Evolutionary conservation across 2,113 vertebrate species (phyloP), one percentile per base, ranked within the genome.

Genomic region (Narcine bancroftii): DNA sequence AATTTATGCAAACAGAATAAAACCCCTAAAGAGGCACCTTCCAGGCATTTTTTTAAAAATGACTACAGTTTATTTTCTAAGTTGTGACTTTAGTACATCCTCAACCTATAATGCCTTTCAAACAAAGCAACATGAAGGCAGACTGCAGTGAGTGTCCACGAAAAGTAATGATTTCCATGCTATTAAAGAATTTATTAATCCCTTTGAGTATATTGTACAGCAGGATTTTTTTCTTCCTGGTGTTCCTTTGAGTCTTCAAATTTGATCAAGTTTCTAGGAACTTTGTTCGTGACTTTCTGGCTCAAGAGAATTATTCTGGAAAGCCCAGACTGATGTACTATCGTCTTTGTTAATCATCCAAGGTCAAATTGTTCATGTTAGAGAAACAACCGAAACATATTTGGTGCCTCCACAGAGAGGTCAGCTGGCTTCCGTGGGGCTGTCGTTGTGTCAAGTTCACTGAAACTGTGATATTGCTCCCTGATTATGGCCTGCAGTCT

Each of bases 1-100:
- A 91, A 29, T 66, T 10, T 42, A 69, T 91, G 87, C 63, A 69
- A 91, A 89, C n/a, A 66, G 87, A 89, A 6, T 69, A 29, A 50
- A 91, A 45, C 87, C 36, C 39, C 39, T 71, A 24, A 9, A 69
- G 29, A 91, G 63, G 63, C 63, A 69, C 63, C 89, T 69, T 91
- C 65, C 24, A 45, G 87, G 2, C 63, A 47, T 42, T 42, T 66
- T 33, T 71, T 65, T 69, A 7, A n/a, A 65, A 36, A 65, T 45
- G 2, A n/a, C n/a, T 39, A 47, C 66, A 39, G 24, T 39, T 91
- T 69, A 39, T 45, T 10, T 71, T 69, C 63, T 42, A 45, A 69
- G 39, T 65, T 91, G 42, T 91, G 65, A 45, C 42, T 69, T 42
- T 91, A 56, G 56, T 39, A 24, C 36, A 63, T 69, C 71, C 29